phyloP scores from a whole-genome alignment of 2,888 invertebrate genomes.

The Liposcelis brunnea region DNA sequence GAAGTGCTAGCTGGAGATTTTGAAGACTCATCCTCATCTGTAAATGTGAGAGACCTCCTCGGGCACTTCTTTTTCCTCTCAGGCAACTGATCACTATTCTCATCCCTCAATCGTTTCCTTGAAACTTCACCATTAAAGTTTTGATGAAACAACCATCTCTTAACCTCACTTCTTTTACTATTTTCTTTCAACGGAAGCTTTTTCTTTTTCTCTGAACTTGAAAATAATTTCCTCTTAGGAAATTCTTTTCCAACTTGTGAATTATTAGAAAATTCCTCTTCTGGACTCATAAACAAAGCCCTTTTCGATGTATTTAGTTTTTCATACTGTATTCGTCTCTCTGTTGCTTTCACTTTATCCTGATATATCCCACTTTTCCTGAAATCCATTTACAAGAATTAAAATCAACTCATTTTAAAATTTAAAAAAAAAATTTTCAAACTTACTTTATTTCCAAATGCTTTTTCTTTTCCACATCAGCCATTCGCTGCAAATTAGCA shows the following conservation, averaged over 20 bases:
- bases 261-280: background rate
- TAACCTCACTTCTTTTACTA: slow-evolving; percentile 1
- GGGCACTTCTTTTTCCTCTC: background rate
- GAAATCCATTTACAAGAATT: no score
- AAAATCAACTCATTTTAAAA: background rate
- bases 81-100: background rate
- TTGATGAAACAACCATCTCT: background rate
- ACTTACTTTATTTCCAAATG: slow-evolving; percentile 4
- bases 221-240: background rate
- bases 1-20: no score
- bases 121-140: background rate
- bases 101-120: background rate
- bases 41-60: background rate
- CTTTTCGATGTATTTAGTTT: background rate
- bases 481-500: slow-evolving; percentile 34
- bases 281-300: slow-evolving; percentile 3
- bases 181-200: background rate
- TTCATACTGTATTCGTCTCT: background rate
- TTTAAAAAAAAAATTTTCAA: background rate
- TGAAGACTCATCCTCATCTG: background rate
- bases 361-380: background rate
- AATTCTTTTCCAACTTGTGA: background rate
- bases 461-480: background rate
- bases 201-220: background rate
- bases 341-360: background rate